A percentile compares a stretch with the other conserved stretches of the same genome.
These are phyloP conservation scores for Agraylea sexmaculata DNA, from an alignment of 1,140 invertebrate species.

Conservation along the genomic window DNA sequence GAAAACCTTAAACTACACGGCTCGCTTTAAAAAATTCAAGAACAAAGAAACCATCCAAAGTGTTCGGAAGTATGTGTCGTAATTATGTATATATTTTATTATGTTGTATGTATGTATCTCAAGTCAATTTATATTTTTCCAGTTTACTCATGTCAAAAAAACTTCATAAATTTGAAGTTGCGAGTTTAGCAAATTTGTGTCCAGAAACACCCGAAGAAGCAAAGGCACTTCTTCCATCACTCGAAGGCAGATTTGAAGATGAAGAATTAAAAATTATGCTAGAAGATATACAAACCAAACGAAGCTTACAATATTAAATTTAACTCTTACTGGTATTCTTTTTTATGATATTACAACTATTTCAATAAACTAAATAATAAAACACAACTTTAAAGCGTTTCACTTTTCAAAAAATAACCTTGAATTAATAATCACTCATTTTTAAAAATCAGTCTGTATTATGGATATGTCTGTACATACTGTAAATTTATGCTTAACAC, in stretches of 20 bases:
- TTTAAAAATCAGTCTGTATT: conserved; percentile 42
- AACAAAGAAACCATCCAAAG: conserved; percentile 96
- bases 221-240: conserved; percentile 89
- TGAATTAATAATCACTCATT: not conserved
- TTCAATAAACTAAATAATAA: too few relatives aligned
- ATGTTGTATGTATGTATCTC: too few relatives aligned
- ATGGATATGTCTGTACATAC: conserved; percentile 42
- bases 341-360: too few relatives aligned
- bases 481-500: conserved; percentile 21
- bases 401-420: too few relatives aligned
- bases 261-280: conserved; percentile 88
- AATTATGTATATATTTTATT: conserved; percentile 7
- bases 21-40: conserved; percentile 93
- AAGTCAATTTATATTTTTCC: conserved; percentile 34
- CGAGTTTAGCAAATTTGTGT: conserved; percentile 93
- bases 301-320: conserved; percentile 88
- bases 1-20: conserved; percentile 94
- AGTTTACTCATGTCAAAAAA: conserved; percentile 91
- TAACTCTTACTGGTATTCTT: too few relatives aligned
- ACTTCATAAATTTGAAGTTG: conserved; percentile 97
- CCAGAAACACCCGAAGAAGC: conserved; percentile 97
- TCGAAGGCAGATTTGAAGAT: conserved; percentile 92
- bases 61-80: conserved; percentile 64
- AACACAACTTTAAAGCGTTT: too few relatives aligned
- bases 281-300: conserved; percentile 95